These are phyloP conservation scores for Leiothrix lutea DNA, from an alignment of 2,113 vertebrate species.

Conservation along the genomic window DNA sequence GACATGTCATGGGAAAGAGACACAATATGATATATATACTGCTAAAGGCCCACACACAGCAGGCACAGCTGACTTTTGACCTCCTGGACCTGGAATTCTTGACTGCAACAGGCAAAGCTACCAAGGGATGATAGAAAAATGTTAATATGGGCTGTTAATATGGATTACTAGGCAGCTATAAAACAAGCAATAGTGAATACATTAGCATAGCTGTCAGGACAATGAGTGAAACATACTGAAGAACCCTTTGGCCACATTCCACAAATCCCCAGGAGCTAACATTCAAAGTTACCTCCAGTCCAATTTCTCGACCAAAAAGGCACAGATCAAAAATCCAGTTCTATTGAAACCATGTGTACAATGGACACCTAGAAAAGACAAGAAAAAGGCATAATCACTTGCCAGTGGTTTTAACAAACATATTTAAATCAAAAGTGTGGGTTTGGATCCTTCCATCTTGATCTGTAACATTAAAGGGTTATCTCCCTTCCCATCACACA, in stretches of 20 bases:
- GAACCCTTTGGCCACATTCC: neutral
- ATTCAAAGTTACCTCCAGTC: slow-evolving; percentile 91
- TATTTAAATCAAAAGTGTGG: neutral
- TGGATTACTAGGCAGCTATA: neutral
- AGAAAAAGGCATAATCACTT: neutral
- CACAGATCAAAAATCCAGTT: slow-evolving; percentile 97
- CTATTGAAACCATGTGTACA: slow-evolving; percentile 99
- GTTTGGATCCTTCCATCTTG: neutral
- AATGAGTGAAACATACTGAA: neutral
- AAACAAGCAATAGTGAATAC: neutral
- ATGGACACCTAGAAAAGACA: slow-evolving; percentile 87
- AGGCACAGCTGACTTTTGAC: neutral
- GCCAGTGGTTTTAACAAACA: neutral
- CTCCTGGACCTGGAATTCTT: neutral
- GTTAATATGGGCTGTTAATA: neutral
- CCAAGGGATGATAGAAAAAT: neutral
- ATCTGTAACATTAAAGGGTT: neutral
- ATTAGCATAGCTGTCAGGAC: neutral
- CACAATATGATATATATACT: neutral
- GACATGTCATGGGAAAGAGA: neutral
- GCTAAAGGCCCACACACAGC: neutral
- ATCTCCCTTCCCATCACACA: neutral
- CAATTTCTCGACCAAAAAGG: slow-evolving; percentile 97
- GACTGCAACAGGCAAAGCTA: neutral
- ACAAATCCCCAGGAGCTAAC: neutral